A percentile compares a stretch with the other conserved stretches of the same genome.
Evolutionary conservation across 2,113 vertebrate genomes (phyloP).

Genomic region (Oriolus oriolus): DNA sequence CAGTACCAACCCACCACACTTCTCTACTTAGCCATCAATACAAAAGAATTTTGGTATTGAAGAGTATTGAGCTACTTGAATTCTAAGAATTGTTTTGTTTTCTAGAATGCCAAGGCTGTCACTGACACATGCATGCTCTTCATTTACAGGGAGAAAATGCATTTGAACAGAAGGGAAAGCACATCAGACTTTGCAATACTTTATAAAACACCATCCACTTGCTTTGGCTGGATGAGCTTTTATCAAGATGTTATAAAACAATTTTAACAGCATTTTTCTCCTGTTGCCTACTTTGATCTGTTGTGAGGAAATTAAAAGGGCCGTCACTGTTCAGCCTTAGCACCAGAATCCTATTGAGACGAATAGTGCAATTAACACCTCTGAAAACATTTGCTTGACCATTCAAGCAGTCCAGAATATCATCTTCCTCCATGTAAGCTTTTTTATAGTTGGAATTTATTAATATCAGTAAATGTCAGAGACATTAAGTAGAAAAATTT

Average conservation of each 20-base stretch:
- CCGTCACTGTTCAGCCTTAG: not conserved
- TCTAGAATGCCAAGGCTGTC: not conserved
- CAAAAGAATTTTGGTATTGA: not conserved
- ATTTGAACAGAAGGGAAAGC: not conserved
- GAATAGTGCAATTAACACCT: slow-evolving; percentile 7
- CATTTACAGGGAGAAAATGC: not conserved
- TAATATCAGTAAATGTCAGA: not conserved
- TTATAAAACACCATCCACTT: not conserved
- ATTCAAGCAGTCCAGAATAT: not conserved
- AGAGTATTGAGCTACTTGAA: not conserved
- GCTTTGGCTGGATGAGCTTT: not conserved
- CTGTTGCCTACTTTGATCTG: not conserved
- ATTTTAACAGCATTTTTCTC: not conserved
- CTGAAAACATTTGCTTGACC: not conserved
- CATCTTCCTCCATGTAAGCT: not conserved
- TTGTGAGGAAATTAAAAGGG: not conserved
- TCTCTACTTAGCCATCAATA: not conserved
- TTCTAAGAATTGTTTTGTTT: not conserved
- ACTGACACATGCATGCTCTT: not conserved
- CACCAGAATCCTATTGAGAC: not conserved
- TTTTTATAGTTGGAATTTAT: not conserved
- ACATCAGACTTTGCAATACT: not conserved
- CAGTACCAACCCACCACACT: not conserved
- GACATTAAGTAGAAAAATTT: not conserved
- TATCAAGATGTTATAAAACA: not conserved